Conservation (phyloP, 2,888 invertebrate genomes). For the Erpobdella octoculata region DNA sequence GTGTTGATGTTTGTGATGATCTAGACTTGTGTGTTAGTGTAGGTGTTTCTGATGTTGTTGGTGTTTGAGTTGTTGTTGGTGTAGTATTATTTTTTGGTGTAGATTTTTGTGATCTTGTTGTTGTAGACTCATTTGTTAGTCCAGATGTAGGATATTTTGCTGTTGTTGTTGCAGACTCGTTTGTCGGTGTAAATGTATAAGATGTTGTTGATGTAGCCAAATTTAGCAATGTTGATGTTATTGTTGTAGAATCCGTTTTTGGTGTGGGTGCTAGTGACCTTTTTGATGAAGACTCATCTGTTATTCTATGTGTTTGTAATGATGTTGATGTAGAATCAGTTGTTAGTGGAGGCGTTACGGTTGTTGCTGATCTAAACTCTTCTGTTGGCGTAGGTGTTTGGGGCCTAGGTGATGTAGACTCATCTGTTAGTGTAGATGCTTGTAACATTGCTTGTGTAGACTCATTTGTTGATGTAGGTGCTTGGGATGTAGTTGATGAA, state of each 20-base stretch:
- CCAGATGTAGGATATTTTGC: not conserved
- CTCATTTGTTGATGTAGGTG: not conserved
- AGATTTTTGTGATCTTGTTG: not conserved
- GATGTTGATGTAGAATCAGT: not conserved
- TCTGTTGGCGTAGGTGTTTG: not conserved
- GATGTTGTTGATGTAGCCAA: not conserved
- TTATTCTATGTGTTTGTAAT: not conserved
- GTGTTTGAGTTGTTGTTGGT: not conserved
- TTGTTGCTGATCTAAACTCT: not conserved
- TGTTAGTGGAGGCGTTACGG: not conserved
- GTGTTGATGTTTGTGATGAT: not conserved
- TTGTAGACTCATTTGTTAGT: not conserved
- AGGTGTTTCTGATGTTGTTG: not conserved
- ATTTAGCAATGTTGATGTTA: not conserved
- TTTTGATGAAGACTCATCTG: not conserved
- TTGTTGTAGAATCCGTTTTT: not conserved
- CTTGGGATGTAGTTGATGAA: not conserved
- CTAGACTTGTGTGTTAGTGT: not conserved
- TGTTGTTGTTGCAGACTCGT: not conserved
- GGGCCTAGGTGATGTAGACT: not conserved
- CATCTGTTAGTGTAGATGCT: not conserved
- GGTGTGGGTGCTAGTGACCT: not conserved
- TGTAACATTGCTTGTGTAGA: not conserved
- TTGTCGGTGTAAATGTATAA: not conserved
- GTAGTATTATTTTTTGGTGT: not conserved